Conservation (phyloP, 2,888 invertebrate species). For the Andrena dorsata region DNA sequence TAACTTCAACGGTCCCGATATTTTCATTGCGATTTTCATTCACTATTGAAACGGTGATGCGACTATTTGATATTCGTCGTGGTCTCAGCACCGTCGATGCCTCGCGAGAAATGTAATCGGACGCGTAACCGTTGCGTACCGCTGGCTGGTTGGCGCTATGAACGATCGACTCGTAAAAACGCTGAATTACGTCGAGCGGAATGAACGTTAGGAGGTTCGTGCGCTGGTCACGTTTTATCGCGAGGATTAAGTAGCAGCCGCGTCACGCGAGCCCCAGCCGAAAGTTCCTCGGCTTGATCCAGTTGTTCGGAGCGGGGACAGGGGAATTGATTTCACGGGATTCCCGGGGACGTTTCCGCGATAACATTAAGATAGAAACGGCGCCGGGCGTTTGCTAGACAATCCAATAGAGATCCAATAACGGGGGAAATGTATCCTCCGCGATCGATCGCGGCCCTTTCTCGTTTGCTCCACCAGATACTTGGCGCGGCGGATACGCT, state of each 20-base stretch:
- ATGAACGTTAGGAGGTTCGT: not conserved
- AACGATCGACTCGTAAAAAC: not conserved
- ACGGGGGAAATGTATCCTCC: conserved; percentile 65
- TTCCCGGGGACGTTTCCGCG: conserved; percentile 13
- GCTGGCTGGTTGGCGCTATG: not conserved
- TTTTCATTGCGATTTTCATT: too few species aligned
- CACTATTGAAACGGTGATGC: not conserved
- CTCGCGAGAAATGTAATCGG: not conserved
- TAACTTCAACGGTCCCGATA: not conserved
- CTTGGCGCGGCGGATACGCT: conserved; percentile 28
- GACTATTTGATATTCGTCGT: too few species aligned
- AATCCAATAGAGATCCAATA: conserved; percentile 72
- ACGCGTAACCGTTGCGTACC: not conserved
- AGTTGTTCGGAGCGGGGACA: conserved; percentile 11
- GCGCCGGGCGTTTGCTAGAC: conserved; percentile 51
- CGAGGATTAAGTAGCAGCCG: conserved; percentile 1
- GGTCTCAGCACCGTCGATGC: not conserved
- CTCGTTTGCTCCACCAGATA: conserved; percentile 46
- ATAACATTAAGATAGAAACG: conserved; percentile 57
- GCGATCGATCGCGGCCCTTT: conserved; percentile 49
- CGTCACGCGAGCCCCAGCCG: not conserved
- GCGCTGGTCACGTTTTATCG: not conserved
- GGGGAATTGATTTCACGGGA: conserved; percentile 40
- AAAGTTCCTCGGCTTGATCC: conserved; percentile 28
- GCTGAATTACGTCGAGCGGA: not conserved